These are phyloP conservation scores for Drosophila pruinosa DNA, from an alignment of 1,140 invertebrate species.

Conservation along the genomic window DNA sequence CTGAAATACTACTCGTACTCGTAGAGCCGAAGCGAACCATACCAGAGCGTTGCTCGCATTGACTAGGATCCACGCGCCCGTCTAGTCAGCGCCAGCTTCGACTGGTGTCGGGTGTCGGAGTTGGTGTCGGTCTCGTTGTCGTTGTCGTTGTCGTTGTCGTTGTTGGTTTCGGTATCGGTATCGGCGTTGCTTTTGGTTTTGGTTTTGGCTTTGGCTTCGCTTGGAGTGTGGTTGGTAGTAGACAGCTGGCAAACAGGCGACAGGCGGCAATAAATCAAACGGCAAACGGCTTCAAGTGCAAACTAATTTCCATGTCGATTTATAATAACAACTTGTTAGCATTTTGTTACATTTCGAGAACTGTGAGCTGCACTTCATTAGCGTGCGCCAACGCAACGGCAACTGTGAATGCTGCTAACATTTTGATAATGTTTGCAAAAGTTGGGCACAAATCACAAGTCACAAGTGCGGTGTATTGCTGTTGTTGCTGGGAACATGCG, in stretches of 20 bases:
- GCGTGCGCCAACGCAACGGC: slow-evolving; percentile 31
- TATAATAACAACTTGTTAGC: slow-evolving; percentile 82
- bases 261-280: slow-evolving; percentile 80
- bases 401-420: slow-evolving; percentile 3
- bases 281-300: slow-evolving; percentile 77
- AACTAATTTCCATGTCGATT: slow-evolving; percentile 81
- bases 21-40: slow-evolving; percentile 29
- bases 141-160: slow-evolving; percentile 19
- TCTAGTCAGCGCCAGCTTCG: slow-evolving; percentile 14
- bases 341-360: slow-evolving; percentile 69
- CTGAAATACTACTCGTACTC: slow-evolving; percentile 17
- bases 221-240: slow-evolving; percentile 69
- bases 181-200: background rate
- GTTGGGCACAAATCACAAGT: slow-evolving; percentile 13
- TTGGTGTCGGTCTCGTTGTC: slow-evolving; percentile 10
- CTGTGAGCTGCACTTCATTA: slow-evolving; percentile 45
- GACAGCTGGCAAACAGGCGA: slow-evolving; percentile 76
- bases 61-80: slow-evolving; percentile 70
- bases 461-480: too few species aligned
- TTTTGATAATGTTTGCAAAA: slow-evolving; percentile 44
- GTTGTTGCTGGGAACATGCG: slow-evolving; percentile 15
- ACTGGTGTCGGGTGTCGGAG: slow-evolving; percentile 25
- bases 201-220: slow-evolving; percentile 19
- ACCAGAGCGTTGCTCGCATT: slow-evolving; percentile 4
- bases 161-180: slow-evolving; percentile 14